phyloP scores from a whole-genome alignment of 2,888 invertebrate species.

The Aphodius granarius region DNA sequence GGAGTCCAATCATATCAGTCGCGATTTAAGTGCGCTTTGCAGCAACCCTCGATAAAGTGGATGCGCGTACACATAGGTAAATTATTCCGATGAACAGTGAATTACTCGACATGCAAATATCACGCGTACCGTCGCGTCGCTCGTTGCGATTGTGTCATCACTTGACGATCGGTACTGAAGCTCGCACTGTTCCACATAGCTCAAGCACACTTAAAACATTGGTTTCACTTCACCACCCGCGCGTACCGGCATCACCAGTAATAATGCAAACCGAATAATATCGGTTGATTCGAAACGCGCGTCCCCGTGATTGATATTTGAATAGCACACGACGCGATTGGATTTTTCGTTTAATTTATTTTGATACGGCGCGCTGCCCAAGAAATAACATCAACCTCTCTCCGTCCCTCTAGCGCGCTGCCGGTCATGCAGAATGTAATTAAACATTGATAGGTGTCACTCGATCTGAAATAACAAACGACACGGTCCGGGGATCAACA shows the following conservation, averaged over 20 bases:
- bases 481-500: neutral
- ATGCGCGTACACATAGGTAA: neutral
- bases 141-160: neutral
- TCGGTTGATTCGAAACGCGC: conserved; percentile 20
- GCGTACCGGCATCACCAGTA: neutral
- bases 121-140: neutral
- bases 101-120: neutral
- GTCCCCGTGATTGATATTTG: conserved; percentile 28
- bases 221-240: neutral
- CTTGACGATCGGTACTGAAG: neutral
- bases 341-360: conserved; percentile 29
- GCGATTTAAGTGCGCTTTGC: neutral
- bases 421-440: neutral
- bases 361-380: conserved; percentile 16
- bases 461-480: neutral
- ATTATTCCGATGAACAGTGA: neutral
- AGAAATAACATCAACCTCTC: neutral
- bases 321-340: conserved; percentile 26
- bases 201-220: neutral
- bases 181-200: neutral
- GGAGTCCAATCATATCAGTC: neutral
- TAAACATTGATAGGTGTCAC: neutral
- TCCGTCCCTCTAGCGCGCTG: neutral
- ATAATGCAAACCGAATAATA: conserved; percentile 17
- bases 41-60: neutral